phyloP scores from a whole-genome alignment of 37 sponge, comb jelly and placozoan species.

The Eunapius fragilis region DNA sequence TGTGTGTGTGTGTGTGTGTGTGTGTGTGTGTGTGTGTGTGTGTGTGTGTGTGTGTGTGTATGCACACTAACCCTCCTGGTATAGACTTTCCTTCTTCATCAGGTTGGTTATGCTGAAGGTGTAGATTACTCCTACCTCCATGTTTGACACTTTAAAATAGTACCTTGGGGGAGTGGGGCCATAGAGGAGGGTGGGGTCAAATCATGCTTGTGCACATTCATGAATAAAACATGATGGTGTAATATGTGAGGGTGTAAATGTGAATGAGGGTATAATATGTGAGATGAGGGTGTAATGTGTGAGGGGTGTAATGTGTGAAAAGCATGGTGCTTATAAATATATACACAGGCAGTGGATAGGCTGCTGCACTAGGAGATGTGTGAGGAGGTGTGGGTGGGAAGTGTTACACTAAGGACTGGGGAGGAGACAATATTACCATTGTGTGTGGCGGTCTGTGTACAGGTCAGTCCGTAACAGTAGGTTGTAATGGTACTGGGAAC shows the following conservation, averaged over 20 bases:
- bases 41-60: background rate
- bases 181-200: background rate
- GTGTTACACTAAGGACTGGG: background rate
- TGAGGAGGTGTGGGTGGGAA: background rate
- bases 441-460: constrained; percentile 84
- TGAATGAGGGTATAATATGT: no score
- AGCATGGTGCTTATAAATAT: no score
- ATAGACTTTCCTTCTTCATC: constrained; percentile 67
- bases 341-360: no score
- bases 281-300: no score
- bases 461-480: constrained; percentile 74
- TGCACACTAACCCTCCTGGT: constrained; percentile 74
- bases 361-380: no score
- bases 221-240: background rate
- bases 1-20: background rate
- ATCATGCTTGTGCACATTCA: no score
- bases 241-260: background rate
- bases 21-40: constrained; percentile 1
- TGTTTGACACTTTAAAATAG: constrained; percentile 77
- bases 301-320: no score
- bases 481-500: constrained; percentile 67
- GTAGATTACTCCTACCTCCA: constrained; percentile 59
- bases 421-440: constrained; percentile 60
- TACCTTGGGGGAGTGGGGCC: constrained; percentile 10
- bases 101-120: constrained; percentile 87